Evolutionary conservation across 2,888 invertebrate genomes (phyloP), one percentile per base, ranked within the genome.

Genomic region (Epirrhoe alternata): DNA sequence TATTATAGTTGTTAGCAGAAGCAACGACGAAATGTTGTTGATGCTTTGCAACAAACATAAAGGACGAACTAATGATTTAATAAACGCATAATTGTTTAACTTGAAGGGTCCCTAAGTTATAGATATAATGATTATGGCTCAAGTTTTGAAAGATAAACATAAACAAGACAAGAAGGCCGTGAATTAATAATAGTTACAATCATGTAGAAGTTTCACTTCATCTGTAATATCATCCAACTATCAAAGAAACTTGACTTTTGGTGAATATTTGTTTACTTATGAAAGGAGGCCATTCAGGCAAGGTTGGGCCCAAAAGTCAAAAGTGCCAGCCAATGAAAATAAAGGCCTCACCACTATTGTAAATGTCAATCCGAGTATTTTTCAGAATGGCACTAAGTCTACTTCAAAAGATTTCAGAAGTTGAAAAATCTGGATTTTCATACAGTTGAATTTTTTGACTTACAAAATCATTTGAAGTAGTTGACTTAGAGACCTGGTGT

Each of bases 111-210:
- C 59, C 56, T 63, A 70, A 70, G 66, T 75, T 70, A 67, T 71
- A 70, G 64, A 74, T 71, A 74, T 74, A 75, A 81, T 71, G 74
- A 79, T 78, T 74, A 73, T 70, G 66, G 57, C 68, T 62, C 62
- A 77, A 80, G 73, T 77, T 68, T 66, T 68, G 56, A 72, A 70
- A 79, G 73, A 81, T 73, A 79, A 83, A 76, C 70, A 85, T 85
- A 89, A 89, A 89, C 85, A 88, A 84, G 81, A 77, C 76, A 75
- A 81, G 78, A 78, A 82, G 78, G 79, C 33, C 35, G 14, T 53
- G 61, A 53, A 38, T 6, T 17, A 55, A 47, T 31, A 52, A 61
- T 17, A 56, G 16, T 53, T 38, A 12, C 8, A 10, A 42, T 49
- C 54, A 16, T 49, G 10, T 38, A 30, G 30, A 14, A 52, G 24